Percentiles rank a stretch among this genome's conserved stretches.
Evolutionary conservation across 1,140 invertebrate genomes (phyloP).

Genomic region (Archegozetes longisetosus): DNA sequence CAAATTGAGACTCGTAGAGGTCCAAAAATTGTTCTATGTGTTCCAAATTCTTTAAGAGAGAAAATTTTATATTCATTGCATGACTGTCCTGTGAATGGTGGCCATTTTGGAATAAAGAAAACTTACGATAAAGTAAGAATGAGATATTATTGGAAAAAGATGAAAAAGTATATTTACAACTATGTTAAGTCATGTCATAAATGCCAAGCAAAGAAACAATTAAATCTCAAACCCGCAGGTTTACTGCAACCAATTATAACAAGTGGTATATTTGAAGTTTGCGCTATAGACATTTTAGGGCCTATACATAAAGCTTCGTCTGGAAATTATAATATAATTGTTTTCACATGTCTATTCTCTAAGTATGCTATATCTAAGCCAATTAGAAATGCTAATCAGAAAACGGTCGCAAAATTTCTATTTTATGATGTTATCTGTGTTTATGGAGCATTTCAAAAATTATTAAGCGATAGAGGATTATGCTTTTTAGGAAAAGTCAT

Average conservation of each 20-base stretch:
- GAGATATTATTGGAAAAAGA: background rate
- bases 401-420: constrained; percentile 22
- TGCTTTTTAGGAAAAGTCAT: constrained; percentile 17
- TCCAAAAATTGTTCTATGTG: background rate
- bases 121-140: background rate
- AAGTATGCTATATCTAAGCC: constrained; percentile 23
- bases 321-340: constrained; percentile 24
- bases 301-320: background rate
- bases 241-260: background rate
- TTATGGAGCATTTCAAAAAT: constrained; percentile 15
- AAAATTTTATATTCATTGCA: constrained; percentile 1
- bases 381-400: constrained; percentile 19
- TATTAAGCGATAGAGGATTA: constrained; percentile 20
- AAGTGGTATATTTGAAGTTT: background rate
- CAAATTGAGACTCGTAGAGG: background rate
- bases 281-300: background rate
- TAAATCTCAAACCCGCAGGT: background rate
- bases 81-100: background rate
- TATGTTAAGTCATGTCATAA: constrained; percentile 3
- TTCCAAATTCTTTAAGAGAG: background rate
- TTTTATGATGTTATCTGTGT: constrained; percentile 16
- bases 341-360: constrained; percentile 23
- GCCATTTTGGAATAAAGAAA: constrained; percentile 4
- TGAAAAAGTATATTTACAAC: background rate
- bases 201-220: constrained; percentile 5